Base-by-base conservation (phyloP, 2,113 vertebrate genomes). In the Micronisus gabar region DNA sequence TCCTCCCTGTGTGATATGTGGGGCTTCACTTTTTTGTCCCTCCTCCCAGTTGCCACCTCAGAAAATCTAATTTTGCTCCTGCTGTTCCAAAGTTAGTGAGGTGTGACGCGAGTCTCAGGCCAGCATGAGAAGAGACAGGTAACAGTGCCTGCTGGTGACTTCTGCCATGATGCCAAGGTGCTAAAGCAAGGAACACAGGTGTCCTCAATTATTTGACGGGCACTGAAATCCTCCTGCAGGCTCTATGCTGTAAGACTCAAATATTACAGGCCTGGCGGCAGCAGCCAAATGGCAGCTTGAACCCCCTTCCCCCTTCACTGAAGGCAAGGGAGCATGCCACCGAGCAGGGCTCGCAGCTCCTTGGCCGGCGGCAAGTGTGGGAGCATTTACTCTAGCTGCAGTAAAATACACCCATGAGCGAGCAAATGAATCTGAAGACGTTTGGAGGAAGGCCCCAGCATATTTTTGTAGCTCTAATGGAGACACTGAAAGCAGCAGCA, bases 321-420 rank as follows among this genome's bases (percentile, higher is more conserved):
- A 66, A 81, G 27, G 45, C 20, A 58, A 38, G 27, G 58, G 32
- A 75, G 26, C 52, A 22, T 16, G 30, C 32, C 40, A 48, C 5
- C 1, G 0, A 45, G 45, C 0, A 0, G 25, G 36, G 26, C 52
- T 59, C 0, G 0, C 21, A n/a, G 52, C 55, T 65, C 25, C 47
- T 58, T 76, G 41, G 26, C 21, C 2, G 4, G 29, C 0, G 1
- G 36, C 61, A 81, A 48, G 5, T 38, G 23, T 32, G 16, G 47
- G 2, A 65, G 4, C 29, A 32, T 58, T 76, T 76, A 32, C 30
- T 45, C 13, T 7, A 52, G 21, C 23, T 67, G n/a, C 14, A 40
- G 8, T 50, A 68, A 87, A 81, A 81, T 34, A 36, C 25, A 45
- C 10, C 9, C 17, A 38, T 10, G 9, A 50, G 29, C 25, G 23